Evolutionary conservation across 2,888 invertebrate species (phyloP).

Genomic region (Pegoplata infirma): DNA sequence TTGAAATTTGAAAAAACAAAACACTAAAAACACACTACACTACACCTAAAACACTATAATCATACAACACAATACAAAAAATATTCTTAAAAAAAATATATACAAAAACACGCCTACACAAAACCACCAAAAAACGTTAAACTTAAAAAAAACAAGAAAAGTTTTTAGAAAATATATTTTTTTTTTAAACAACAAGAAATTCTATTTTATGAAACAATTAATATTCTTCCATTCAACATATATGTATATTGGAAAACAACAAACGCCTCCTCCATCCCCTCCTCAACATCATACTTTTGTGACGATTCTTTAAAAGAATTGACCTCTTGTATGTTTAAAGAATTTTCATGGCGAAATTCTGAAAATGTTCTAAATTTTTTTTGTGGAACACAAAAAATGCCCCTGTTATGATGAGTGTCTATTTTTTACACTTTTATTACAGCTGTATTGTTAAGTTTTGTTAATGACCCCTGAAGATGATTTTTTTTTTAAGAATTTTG

Average conservation of each 20-base stretch:
- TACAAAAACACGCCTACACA: constrained; percentile 35
- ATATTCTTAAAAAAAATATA: constrained; percentile 33
- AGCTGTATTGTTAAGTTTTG: constrained; percentile 38
- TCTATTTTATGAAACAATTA: constrained; percentile 53
- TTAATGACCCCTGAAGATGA: too few relatives aligned
- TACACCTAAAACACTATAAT: constrained; percentile 33
- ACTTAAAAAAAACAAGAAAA: constrained; percentile 33
- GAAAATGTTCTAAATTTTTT: constrained; percentile 36
- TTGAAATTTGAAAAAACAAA: constrained; percentile 62
- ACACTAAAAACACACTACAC: constrained; percentile 14
- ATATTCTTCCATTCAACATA: constrained; percentile 53
- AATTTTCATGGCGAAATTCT: constrained; percentile 21
- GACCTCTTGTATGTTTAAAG: constrained; percentile 47
- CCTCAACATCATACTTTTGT: constrained; percentile 44
- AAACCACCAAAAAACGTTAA: constrained; percentile 13
- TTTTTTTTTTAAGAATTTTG: constrained; percentile 40
- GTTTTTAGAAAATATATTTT: constrained; percentile 52
- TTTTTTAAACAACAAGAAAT: constrained; percentile 53
- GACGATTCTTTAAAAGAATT: constrained; percentile 52
- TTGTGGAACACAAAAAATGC: too few relatives aligned
- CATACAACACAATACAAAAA: constrained; percentile 35
- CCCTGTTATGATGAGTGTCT: constrained; percentile 26
- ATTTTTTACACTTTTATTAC: constrained; percentile 36
- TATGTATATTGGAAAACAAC: constrained; percentile 32
- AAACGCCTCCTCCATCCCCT: not conserved